Base-by-base conservation (phyloP, 2,797 vertebrate species). In the Crenichthys baileyi region DNA sequence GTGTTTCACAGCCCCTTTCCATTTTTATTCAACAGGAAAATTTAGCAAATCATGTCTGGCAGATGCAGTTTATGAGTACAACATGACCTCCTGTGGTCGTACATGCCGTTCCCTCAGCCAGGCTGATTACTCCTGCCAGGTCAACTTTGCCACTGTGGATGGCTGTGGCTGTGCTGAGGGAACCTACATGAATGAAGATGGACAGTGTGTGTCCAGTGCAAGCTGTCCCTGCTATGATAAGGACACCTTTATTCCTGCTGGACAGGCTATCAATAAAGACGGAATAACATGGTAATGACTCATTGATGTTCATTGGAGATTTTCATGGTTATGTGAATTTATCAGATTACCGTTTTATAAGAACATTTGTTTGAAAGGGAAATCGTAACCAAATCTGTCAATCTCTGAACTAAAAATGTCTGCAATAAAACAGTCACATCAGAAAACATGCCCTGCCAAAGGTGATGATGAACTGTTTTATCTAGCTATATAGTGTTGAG, bases 111-210 rank as follows among this genome's bases (percentile, higher is more conserved):
- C 96, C 0, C 91, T 97, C 74, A 93, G 92, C 41, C 92, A 95
- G 20, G 9, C 71, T 0, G 96, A 97, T 82, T 88, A 65, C 0
- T 84, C 94, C 24, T 98, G 97, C 78, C 44, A 78, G 79, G 24
- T 84, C 22, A 72, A 1, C 0, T 85, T 90, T 0, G 2, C 79
- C 0, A 26, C 90, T 8, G 91, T 97, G 81, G 97, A 97, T 7
- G 97, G 97, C 79, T 98, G 97, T 53, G 94, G 92, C 56, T 97
- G 97, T 83, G 90, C 89, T 0, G 61, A 92, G 9, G 96, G 94
- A 48, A 95, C 93, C 16, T 98, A 96, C 88, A 91, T 96, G 78
- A 92, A 95, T 0, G 93, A 96, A 0, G 71, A 90, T 0, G 94
- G 93, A 0, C 13, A 89, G 2, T 98, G 97, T 81, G 96, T 97